Conservation (phyloP, 2,888 invertebrate genomes). For the Embidobia sp. region DNA sequence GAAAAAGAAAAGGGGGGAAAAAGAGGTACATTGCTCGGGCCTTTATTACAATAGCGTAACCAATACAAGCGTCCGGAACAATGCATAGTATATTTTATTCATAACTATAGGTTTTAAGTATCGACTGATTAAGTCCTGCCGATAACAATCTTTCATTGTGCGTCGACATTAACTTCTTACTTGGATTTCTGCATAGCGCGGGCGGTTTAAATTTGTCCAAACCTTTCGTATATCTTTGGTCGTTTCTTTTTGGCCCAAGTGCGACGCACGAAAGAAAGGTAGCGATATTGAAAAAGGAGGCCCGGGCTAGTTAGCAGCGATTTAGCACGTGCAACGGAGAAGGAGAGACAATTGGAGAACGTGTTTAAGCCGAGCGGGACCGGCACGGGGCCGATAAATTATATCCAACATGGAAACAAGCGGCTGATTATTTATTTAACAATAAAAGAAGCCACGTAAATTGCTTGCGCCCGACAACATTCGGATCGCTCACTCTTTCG, state of each 20-base stretch:
- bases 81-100: slow-evolving; percentile 56
- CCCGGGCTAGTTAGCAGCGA: slow-evolving; percentile 28
- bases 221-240: slow-evolving; percentile 40
- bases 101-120: slow-evolving; percentile 51
- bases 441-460: slow-evolving; percentile 74
- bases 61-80: slow-evolving; percentile 45
- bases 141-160: slow-evolving; percentile 54
- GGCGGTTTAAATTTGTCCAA: slow-evolving; percentile 52
- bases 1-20: slow-evolving; percentile 16
- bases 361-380: slow-evolving; percentile 41
- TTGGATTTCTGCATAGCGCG: slow-evolving; percentile 35
- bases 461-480: slow-evolving; percentile 50
- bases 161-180: slow-evolving; percentile 49
- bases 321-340: slow-evolving; percentile 43
- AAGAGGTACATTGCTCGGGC: slow-evolving; percentile 19
- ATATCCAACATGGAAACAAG: slow-evolving; percentile 77
- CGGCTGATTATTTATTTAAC: slow-evolving; percentile 80
- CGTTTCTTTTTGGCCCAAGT: slow-evolving; percentile 38
- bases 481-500: slow-evolving; percentile 50
- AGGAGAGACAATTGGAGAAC: slow-evolving; percentile 58
- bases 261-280: slow-evolving; percentile 35
- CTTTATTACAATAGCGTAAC: slow-evolving; percentile 60
- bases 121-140: slow-evolving; percentile 47
- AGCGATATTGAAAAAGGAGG: slow-evolving; percentile 39
- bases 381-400: slow-evolving; percentile 77